Evolutionary conservation across 1,140 invertebrate species (phyloP), one percentile per base, ranked within the genome.

Genomic region (Drosophila orosa): DNA sequence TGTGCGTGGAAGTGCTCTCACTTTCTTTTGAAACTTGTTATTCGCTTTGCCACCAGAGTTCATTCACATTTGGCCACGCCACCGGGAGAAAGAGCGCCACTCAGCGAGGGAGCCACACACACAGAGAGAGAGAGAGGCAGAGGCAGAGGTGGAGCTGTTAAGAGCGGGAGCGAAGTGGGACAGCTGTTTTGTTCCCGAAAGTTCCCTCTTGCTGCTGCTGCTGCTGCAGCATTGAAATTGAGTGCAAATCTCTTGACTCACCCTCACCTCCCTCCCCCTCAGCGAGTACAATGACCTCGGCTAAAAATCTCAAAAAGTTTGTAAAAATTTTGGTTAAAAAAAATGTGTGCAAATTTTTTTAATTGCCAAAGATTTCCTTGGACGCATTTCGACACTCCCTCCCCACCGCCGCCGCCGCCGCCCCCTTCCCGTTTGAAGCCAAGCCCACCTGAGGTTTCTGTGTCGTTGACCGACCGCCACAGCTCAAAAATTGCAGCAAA

Each of bases 361-460:
- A 68, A 87, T 87, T 87, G 75, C 80, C 74, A 87, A 79, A 80
- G 73, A 87, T 90, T 90, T 90, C 78, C 81, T 89, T 90, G 81
- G 85, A 85, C 78, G 80, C 81, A 86, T 87, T 86, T 83, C 77
- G 65, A 71, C 68, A 71, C 48, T 42, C 76, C 59, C 60, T 61
- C 17, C 31, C 35, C 25, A n/a, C n/a, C n/a, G 9, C 5, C 39
- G 15, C 8, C 19, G 22, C 35, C 47, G 15, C 8, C 19, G 22
- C 35, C 47, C 63, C 39, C 25, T 63, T 50, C 48, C 45, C 45
- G 42, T 24, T 61, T 35, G 40, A 56, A 63, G 65, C 92, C 90
- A 93, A 92, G 93, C 94, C 91, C 92, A 92, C 69, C 79, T 78
- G 78, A 77, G 78, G 75, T 90, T 91, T 91, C 86, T 91, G 83